Evolutionary conservation across 1,140 invertebrate species (phyloP), one percentile per base, ranked within the genome.

Genomic region (Ostrea edulis): DNA sequence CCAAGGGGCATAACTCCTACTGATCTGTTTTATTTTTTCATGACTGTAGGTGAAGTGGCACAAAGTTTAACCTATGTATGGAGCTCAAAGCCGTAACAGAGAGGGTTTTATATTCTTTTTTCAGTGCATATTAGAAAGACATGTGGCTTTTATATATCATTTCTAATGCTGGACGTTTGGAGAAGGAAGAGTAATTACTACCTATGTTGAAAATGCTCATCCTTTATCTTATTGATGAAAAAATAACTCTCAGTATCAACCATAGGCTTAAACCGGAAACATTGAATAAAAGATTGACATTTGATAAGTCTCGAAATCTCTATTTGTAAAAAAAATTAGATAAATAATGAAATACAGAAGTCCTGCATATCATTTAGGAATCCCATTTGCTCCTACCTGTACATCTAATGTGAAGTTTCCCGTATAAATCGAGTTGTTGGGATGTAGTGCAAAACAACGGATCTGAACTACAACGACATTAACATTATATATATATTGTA

Each of bases 401-500:
- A 94, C 91, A 14, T 91, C 91, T 35, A 94, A 90, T 58, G 93
- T 90, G 82, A 93, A 81, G 7, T 86, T 25, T n/a, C 92, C 93
- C 52, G 85, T 91, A 77, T 91, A 92, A 11, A 92, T 89, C 17
- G 90, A 91, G 86, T 93, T 84, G 71, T 93, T 92, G 0, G 93
- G 92, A 87, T 93, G 92, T 20, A 94, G 87, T 12, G 89, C 92
- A 83, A 93, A 92, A 22, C 90, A 88, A 53, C 93, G 87, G 89
- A 94, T 92, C 68, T 93, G 90, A 0, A 94, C 93, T 94, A 35
- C 90, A 92, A 68, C 82, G 35, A 54, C n/a, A 83, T 52, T n/a
- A 0, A 54, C 5, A 14, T 29, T 29, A 22, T 35, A 29, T 5
- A 44, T 44, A 44, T 44, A 1, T 44, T 44, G 5, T 2, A 44